Evolutionary conservation across 1,140 invertebrate species (phyloP), one percentile per base, ranked within the genome.

Genomic region (Drosophila jambulina): DNA sequence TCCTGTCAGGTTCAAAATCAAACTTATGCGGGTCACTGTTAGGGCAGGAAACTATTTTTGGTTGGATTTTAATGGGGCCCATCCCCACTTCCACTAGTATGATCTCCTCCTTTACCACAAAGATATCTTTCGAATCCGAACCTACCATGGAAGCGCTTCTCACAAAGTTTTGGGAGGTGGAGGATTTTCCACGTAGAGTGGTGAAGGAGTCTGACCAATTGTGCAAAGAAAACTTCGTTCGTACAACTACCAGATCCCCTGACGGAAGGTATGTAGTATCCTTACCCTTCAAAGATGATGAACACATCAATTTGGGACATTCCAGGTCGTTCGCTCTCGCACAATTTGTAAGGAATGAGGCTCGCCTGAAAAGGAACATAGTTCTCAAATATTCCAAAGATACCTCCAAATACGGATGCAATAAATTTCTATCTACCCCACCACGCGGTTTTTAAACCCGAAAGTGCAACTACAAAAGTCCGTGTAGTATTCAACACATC

Each of bases 141-240:
- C 15, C 42, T 12, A 21, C 9, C 42, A 43, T 43, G 19, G 42
- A 43, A 21, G 25, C 21, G 2, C 56, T 58, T 58, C 19, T 42
- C n/a, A 58, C 36, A 42, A 58, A 25, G 23, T 58, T 58, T 58
- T 58, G 27, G 34, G 36, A 38, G 56, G 32, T 42, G 21, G 21
- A 58, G 56, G 54, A 58, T 38, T 15, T 57, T 19, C 19, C 54
- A n/a, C 8, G 38, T 43, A 43, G 7, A 19, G n/a, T 19, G n/a
- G 40, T 43, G 13, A 40, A n/a, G 38, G 17, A 40, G 17, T n/a
- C 38, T n/a, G 38, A 40, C 17, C 8, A 40, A 1, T 40, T 40
- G 40, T 42, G n/a, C 3, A 9, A 42, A 42, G 40, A 42, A 2
- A 10, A 19, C n/a, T 19, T 19, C 40, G 40, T 17, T 32, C 32